Percentiles rank a stretch among this genome's conserved stretches.
These are phyloP conservation scores for Salpingus planirostris DNA, from an alignment of 2,888 invertebrate genomes.

Conservation along the genomic window DNA sequence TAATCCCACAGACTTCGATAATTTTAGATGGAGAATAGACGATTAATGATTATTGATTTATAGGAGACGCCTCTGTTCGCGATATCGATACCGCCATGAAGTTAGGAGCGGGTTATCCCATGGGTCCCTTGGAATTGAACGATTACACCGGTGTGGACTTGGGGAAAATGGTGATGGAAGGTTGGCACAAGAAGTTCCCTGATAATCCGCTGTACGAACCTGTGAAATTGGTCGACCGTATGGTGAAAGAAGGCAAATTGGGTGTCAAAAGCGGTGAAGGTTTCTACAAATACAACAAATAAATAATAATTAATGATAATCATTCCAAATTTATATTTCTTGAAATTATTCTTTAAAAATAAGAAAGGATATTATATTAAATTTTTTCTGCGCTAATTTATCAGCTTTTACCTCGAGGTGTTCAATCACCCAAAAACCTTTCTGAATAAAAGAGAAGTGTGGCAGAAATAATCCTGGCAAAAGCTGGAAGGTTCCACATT, in stretches of 20 bases:
- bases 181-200: constrained; percentile 67
- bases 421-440: too few relatives aligned
- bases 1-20: too few relatives aligned
- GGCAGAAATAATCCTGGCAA: too few relatives aligned
- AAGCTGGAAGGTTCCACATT: too few relatives aligned
- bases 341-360: too few relatives aligned
- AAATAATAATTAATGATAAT: too few relatives aligned
- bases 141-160: constrained; percentile 83
- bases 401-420: too few relatives aligned
- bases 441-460: too few relatives aligned
- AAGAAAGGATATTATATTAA: too few relatives aligned
- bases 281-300: constrained; percentile 66
- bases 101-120: constrained; percentile 79
- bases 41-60: too few relatives aligned
- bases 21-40: too few relatives aligned
- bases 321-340: too few relatives aligned
- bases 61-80: constrained; percentile 59
- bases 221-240: constrained; percentile 52
- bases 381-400: neutral
- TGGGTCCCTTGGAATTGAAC: constrained; percentile 80
- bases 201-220: constrained; percentile 59
- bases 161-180: constrained; percentile 64
- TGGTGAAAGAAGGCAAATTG: constrained; percentile 70
- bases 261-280: constrained; percentile 77
- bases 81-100: constrained; percentile 90